Percentiles rank a stretch among this genome's conserved stretches.
These are phyloP conservation scores for Ormia ochracea DNA, from an alignment of 2,888 invertebrate species.

Conservation along the genomic window DNA sequence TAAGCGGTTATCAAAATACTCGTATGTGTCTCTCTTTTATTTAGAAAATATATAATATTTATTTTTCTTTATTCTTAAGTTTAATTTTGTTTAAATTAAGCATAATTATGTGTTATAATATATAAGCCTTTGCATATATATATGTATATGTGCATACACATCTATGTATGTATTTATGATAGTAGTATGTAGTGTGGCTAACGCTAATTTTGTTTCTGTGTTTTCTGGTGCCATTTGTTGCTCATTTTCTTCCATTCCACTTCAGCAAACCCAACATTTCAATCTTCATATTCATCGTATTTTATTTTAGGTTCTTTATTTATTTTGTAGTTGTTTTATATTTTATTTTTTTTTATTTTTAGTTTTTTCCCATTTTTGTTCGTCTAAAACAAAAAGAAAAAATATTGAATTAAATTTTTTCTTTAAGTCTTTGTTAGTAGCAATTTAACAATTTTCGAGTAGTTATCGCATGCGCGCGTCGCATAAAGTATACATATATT, in stretches of 20 bases:
- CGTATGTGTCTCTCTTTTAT: too few species aligned
- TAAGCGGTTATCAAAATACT: too few species aligned
- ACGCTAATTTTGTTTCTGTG: conserved; percentile 33
- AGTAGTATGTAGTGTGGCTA: conserved; percentile 8
- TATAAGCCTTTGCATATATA: too few species aligned
- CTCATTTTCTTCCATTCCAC: conserved; percentile 40
- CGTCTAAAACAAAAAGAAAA: conserved; percentile 68
- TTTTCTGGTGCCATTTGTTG: conserved; percentile 49
- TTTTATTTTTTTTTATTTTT: conserved; percentile 45
- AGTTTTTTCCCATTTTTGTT: conserved; percentile 50
- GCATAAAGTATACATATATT: conserved; percentile 57
- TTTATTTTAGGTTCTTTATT: conserved; percentile 43
- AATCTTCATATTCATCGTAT: conserved; percentile 39
- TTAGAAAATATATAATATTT: too few species aligned
- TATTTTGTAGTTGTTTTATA: conserved; percentile 27
- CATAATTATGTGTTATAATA: too few species aligned
- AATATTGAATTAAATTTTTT: conserved; percentile 75
- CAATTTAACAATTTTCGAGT: conserved; percentile 76
- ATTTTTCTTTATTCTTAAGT: too few species aligned
- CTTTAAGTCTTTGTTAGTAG: conserved; percentile 72
- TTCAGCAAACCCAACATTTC: conserved; percentile 46
- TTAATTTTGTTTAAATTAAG: too few species aligned
- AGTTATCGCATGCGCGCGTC: conserved; percentile 76
- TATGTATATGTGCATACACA: neutral
- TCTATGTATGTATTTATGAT: neutral